Percentiles rank a stretch among this genome's conserved stretches.
phyloP scores from a whole-genome alignment of 2,797 vertebrate species.

The Chiloscyllium punctatum region DNA sequence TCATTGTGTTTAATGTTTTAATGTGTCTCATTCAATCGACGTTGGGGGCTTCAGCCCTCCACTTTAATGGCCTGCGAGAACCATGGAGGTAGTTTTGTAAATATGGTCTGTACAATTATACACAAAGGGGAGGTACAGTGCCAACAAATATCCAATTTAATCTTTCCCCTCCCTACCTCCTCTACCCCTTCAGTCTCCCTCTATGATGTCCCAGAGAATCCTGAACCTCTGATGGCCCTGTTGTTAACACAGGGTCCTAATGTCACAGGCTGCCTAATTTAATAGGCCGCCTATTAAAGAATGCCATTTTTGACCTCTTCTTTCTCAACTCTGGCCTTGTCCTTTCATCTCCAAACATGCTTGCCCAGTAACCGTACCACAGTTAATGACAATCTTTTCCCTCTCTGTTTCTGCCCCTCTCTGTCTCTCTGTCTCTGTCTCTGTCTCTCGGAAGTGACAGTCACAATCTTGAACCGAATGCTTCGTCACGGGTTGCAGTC shows the following conservation, averaged over 20 bases:
- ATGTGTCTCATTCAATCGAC: conserved; percentile 52
- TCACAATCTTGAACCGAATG: neutral
- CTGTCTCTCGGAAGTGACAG: neutral
- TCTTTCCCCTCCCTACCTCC: conserved; percentile 43
- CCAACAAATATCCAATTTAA: conserved; percentile 54
- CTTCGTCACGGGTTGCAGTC: neutral
- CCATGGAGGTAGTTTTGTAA: conserved; percentile 56
- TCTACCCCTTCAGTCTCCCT: conserved; percentile 7
- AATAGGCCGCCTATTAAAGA: conserved; percentile 59
- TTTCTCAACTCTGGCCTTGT: conserved; percentile 59
- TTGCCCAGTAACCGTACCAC: conserved; percentile 69
- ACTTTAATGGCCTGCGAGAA: conserved; percentile 48
- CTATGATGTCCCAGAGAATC: conserved; percentile 46
- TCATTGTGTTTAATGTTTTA: conserved; percentile 52
- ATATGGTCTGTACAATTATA: conserved; percentile 51
- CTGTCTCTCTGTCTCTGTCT: neutral
- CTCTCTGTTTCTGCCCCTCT: neutral
- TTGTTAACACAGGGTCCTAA: conserved; percentile 33
- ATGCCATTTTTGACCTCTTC: conserved; percentile 64
- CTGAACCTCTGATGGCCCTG: conserved; percentile 48
- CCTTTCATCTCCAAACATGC: conserved; percentile 71
- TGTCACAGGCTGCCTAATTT: conserved; percentile 50
- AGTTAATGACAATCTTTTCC: conserved; percentile 62
- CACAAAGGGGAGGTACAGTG: conserved; percentile 54
- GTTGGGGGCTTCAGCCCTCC: conserved; percentile 50